These are phyloP conservation scores for Morinoia aosen DNA, from an alignment of 2,888 invertebrate genomes.

Conservation along the genomic window DNA sequence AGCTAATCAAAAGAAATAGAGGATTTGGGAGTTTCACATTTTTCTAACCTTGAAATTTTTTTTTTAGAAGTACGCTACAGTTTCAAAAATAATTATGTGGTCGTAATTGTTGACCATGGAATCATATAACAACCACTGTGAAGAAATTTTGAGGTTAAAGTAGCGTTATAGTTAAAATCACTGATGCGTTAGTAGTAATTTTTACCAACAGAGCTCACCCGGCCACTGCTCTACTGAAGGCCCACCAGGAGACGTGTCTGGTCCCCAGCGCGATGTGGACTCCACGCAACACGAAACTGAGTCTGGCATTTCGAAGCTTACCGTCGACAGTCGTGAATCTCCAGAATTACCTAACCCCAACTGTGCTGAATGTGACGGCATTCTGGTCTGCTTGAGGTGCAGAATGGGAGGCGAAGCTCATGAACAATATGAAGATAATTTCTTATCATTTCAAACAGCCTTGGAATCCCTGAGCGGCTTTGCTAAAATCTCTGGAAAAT, in stretches of 20 bases:
- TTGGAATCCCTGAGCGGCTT: background rate
- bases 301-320: background rate
- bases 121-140: too few relatives aligned
- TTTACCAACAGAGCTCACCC: background rate
- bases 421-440: background rate
- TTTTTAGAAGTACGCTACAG: too few relatives aligned
- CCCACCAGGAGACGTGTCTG: background rate
- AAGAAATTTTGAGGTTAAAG: too few relatives aligned
- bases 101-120: too few relatives aligned
- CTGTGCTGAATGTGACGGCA: background rate
- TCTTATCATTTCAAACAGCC: background rate
- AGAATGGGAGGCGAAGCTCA: background rate
- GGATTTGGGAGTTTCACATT: too few relatives aligned
- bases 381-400: slow-evolving; percentile 14
- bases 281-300: background rate
- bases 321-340: background rate
- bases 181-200: background rate
- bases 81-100: too few relatives aligned
- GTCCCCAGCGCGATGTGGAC: background rate
- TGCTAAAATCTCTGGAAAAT: background rate
- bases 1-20: too few relatives aligned
- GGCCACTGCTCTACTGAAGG: background rate
- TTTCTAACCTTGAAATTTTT: too few relatives aligned
- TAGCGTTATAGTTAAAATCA: background rate
- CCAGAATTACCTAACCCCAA: background rate